These are phyloP conservation scores for Gila orcuttii DNA, from an alignment of 2,113 vertebrate genomes.

Conservation along the genomic window DNA sequence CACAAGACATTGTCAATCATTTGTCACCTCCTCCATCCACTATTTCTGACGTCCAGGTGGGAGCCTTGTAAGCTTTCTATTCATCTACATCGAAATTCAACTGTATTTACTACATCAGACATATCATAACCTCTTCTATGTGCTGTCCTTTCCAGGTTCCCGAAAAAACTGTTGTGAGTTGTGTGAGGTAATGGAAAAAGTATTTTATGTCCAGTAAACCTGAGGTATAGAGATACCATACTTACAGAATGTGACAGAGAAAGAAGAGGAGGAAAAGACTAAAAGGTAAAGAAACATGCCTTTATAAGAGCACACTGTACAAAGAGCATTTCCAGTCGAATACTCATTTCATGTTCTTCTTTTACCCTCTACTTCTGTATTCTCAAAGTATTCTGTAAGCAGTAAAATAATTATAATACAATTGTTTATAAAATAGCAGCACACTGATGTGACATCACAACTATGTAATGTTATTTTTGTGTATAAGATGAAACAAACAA, in stretches of 20 bases:
- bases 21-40: slow-evolving; percentile 66
- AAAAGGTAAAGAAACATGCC: slow-evolving; percentile 76
- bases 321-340: slow-evolving; percentile 96
- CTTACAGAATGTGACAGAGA: slow-evolving; percentile 86
- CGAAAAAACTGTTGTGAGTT: slow-evolving; percentile 77
- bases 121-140: slow-evolving; percentile 49
- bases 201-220: slow-evolving; percentile 91
- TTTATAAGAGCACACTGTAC: slow-evolving; percentile 82
- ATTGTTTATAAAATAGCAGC: slow-evolving; percentile 99
- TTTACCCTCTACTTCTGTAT: slow-evolving; percentile 93
- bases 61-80: slow-evolving; percentile 70
- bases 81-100: slow-evolving; percentile 25
- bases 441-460: slow-evolving; percentile 99
- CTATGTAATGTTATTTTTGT: slow-evolving; percentile 96
- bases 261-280: slow-evolving; percentile 67
- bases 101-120: slow-evolving; percentile 37
- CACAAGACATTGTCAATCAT: neutral
- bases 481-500: slow-evolving; percentile 89
- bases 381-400: slow-evolving; percentile 92
- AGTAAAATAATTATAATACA: slow-evolving; percentile 99
- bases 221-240: slow-evolving; percentile 92
- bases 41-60: slow-evolving; percentile 74
- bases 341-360: slow-evolving; percentile 88
- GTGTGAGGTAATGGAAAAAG: slow-evolving; percentile 85
- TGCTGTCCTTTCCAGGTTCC: slow-evolving; percentile 68